These are phyloP conservation scores for Regulus satrapa DNA, from an alignment of 2,113 vertebrate genomes.

Conservation along the genomic window DNA sequence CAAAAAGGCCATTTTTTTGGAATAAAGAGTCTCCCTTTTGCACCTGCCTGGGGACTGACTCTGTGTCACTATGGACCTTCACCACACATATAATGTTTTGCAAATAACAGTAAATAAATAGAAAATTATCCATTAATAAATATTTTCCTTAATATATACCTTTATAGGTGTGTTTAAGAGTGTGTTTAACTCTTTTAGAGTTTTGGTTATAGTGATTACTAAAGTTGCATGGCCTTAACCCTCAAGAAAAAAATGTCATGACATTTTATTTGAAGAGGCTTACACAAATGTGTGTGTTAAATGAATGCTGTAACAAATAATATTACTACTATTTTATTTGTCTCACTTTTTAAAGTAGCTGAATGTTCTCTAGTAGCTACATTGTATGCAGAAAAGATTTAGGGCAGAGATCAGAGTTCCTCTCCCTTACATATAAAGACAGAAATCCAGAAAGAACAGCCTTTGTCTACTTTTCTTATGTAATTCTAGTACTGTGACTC, in stretches of 20 bases:
- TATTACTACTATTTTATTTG: neutral
- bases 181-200: neutral
- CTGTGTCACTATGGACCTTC: neutral
- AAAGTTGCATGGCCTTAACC: neutral
- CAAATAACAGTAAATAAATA: neutral
- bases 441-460: neutral
- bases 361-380: neutral
- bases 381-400: neutral
- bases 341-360: neutral
- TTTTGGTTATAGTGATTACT: neutral
- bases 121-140: neutral
- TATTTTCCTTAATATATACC: neutral
- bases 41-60: neutral
- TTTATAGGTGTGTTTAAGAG: neutral
- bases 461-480: neutral
- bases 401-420: neutral
- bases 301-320: neutral
- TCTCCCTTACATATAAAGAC: neutral
- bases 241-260: neutral
- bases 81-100: neutral
- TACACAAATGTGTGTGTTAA: neutral
- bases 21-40: too few species aligned
- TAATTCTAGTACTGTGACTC: neutral
- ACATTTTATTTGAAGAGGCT: neutral
- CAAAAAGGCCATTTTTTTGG: neutral